Base-by-base conservation (phyloP, 2,888 invertebrate species). In the Leptinotarsa haldemani region DNA sequence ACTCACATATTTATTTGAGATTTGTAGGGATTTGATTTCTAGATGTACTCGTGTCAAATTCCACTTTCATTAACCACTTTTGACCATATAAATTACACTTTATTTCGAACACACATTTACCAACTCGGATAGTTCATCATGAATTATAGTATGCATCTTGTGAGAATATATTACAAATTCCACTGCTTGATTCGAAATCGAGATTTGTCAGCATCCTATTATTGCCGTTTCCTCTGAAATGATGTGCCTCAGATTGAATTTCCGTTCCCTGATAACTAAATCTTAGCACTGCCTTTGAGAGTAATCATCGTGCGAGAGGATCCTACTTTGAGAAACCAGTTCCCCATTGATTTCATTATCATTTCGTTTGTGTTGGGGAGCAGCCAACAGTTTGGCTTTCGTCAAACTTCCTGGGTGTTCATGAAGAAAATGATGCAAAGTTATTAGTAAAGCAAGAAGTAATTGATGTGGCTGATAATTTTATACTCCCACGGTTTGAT, bases 321-420 rank as follows among this genome's bases (percentile, higher is more conserved):
- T 56, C 20, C 56, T 56, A 22, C 22, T 56, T 56, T 22, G 56
- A 56, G 56, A 56, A 56, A 56, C 56, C 56, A 56, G 18, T 22
- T 56, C 56, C 56, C 15, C 15, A 13, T 22, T 56, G 56, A 56
- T 56, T 56, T 22, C 56, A 56, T 56, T 56, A 56, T 56, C 56
- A 56, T 56, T 56, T 56, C 25, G 56, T 56, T 56, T 56, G 22
- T 15, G 56, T 56, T 56, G 56, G 56, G 15, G 13, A 22, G 20
- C 15, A 56, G 56, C 56, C 25, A 56, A 16, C 5, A 56, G 25
- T 56, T 22, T 56, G 56, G 56, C 56, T 56, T 56, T 22, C 56
- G 56, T 56, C 56, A 56, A 56, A 56, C 56, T 22, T 56, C 56
- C 56, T 22, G 22, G 56, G 56, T 22, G 56, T 22, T 56, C 56